Base-by-base conservation (phyloP, 2,797 vertebrate genomes). In the Anolis apletophallus region DNA sequence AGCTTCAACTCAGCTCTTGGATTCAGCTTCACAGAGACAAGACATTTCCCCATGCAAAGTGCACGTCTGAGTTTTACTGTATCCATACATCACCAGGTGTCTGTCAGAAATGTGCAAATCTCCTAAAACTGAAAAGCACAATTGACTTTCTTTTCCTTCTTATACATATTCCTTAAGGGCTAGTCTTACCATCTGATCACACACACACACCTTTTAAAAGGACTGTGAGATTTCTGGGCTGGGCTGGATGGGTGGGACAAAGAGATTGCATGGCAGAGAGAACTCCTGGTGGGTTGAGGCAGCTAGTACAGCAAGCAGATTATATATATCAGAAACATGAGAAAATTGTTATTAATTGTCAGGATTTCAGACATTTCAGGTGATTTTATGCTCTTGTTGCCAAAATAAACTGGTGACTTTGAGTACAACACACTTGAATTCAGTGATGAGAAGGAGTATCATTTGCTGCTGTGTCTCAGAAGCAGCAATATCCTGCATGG, bases 51-150 rank as follows among this genome's bases (percentile, higher is more conserved):
- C 11, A 89, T 68, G 88, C 61, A 86, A 85, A 68, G 52, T n/a
- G 9, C 77, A 85, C 64, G 72, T 9, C 57, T 87, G 67, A 71
- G 46, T 23, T 83, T 76, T 67, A 75, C 72, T 26, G 71, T 50
- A 0, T 69, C 69, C 87, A 61, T 77, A 89, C 46, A 77, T 75
- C 69, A 91, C 85, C 26, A 0, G 64, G 64, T 81, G 32, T 85
- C 73, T 88, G 91, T 89, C 85, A 86, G 83, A 90, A 90, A 40
- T 74, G 86, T 5, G 0, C 72, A 93, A 87, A 85, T 85, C 76
- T 80, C 86, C 57, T 46, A 84, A 71, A 74, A 29, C 1, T 80
- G 91, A 88, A 90, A 91, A 90, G 83, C 69, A 93, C 64, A 90
- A 79, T 57, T 52, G 10, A 84, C 21, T 80, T 91, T 86, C 19